Base-by-base conservation (phyloP, 2,888 invertebrate genomes). In the Buathra laborator region DNA sequence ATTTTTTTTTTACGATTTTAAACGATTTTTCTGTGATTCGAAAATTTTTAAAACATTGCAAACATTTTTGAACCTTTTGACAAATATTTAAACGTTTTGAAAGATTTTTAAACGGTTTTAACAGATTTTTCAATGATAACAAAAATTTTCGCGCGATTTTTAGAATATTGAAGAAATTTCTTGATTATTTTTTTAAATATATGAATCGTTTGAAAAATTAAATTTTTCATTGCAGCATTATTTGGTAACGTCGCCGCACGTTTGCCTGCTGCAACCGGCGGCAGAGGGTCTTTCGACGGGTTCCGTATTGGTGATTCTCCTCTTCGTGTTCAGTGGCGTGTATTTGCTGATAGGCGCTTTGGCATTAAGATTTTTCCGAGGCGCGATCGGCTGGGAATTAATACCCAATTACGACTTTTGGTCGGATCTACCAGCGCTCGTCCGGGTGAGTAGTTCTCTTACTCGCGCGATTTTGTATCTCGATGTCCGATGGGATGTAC, bases 391-490 rank as follows among this genome's bases (percentile, higher is more conserved):
- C 0, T 93, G 95, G 83, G 97, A 97, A 94, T 95, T 97, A 89
- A 95, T 97, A 88, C 97, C 97, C 0, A 96, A 97, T 93, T 94
- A 96, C 82, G 95, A 95, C 77, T 97, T 97, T 93, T 97, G 97
- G 97, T 94, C 94, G 9, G 96, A 96, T 82, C 93, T 97, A 85
- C 97, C 97, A 3, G 94, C 95, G 87, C 95, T 97, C 88, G 95
- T 97, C 46, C 95, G 94, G 94, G 97, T 97, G 94, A 94, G 94
- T 92, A 94, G 94, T 92, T 46, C 29, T 68, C 2, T 19, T 12
- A 9, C 19, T 37, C 9, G 37, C 37, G 37, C 37, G 37, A 37
- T 37, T 37, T 37, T 2, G 37, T 9, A 46, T n/a, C 10, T 10
- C 51, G 5, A 29, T 5, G n/a, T 24, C n/a, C 29, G 46, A 37